Evolutionary conservation across 2,797 vertebrate species (phyloP).

Genomic region (Ambastaia sidthimunki): DNA sequence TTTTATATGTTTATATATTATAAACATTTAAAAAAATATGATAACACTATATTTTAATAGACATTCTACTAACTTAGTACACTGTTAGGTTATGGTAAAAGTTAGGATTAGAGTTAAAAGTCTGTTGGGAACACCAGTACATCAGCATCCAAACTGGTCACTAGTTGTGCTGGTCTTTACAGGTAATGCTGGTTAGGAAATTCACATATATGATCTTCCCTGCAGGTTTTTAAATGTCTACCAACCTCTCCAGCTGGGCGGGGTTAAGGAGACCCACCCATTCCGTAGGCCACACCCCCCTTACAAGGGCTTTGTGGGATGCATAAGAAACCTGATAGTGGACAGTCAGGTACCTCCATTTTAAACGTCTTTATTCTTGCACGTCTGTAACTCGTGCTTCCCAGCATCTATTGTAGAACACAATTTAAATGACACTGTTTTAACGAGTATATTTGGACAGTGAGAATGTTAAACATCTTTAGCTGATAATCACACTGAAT

Average conservation of each 20-base stretch:
- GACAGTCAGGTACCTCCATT: constrained; percentile 83
- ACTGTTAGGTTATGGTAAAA: no score
- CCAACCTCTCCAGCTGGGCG: constrained; percentile 89
- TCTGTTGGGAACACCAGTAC: neutral
- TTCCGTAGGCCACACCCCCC: constrained; percentile 57
- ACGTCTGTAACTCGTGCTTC: no score
- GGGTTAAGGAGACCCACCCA: constrained; percentile 79
- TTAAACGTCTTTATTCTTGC: neutral
- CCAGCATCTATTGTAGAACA: neutral
- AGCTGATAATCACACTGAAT: neutral
- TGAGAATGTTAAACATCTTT: neutral
- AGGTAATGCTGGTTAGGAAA: neutral
- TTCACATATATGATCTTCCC: neutral
- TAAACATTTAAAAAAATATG: no score
- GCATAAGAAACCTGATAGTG: constrained; percentile 83
- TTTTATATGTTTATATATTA: no score
- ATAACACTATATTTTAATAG: no score
- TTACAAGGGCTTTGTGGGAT: constrained; percentile 84
- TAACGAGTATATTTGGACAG: neutral
- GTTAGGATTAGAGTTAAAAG: no score
- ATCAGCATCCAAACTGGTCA: no score
- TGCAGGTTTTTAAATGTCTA: constrained; percentile 80
- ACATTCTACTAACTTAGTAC: no score
- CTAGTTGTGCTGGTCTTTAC: no score
- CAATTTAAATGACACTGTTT: neutral